Conservation (phyloP, 2,797 vertebrate species). For the Alcedo quadribrachys region DNA sequence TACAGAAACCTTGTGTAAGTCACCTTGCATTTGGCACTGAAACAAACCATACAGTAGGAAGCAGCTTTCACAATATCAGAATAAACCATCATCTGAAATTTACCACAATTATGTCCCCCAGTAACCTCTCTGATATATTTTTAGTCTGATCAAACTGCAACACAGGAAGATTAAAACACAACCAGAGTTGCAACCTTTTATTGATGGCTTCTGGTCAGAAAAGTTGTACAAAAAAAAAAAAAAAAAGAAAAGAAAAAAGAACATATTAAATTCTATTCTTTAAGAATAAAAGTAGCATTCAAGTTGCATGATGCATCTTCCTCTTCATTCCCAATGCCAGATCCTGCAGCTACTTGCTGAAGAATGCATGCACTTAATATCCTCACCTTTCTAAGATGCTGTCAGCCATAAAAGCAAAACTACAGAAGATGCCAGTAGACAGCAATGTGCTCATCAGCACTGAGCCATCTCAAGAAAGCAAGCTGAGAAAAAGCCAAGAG, state of each 20-base stretch:
- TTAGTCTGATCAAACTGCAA: not conserved
- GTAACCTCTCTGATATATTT: not conserved
- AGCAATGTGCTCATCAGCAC: no score
- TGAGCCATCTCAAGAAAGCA: no score
- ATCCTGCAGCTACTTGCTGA: not conserved
- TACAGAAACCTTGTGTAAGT: not conserved
- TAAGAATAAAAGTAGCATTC: not conserved
- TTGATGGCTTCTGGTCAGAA: not conserved
- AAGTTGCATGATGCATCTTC: not conserved
- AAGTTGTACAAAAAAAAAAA: not conserved
- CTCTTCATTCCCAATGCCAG: constrained; percentile 3
- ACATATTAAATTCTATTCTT: not conserved
- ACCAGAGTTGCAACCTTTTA: not conserved
- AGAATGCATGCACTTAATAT: no score
- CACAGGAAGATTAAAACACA: not conserved
- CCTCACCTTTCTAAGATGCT: no score
- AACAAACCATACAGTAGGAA: not conserved
- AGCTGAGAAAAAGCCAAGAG: no score
- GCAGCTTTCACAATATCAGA: not conserved
- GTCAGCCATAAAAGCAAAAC: not conserved
- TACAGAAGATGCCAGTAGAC: no score
- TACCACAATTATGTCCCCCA: not conserved
- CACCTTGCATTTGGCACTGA: not conserved
- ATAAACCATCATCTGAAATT: not conserved
- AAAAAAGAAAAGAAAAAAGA: not conserved